Base-by-base conservation (phyloP, 2,888 invertebrate species). In the Vesta saturnalis region DNA sequence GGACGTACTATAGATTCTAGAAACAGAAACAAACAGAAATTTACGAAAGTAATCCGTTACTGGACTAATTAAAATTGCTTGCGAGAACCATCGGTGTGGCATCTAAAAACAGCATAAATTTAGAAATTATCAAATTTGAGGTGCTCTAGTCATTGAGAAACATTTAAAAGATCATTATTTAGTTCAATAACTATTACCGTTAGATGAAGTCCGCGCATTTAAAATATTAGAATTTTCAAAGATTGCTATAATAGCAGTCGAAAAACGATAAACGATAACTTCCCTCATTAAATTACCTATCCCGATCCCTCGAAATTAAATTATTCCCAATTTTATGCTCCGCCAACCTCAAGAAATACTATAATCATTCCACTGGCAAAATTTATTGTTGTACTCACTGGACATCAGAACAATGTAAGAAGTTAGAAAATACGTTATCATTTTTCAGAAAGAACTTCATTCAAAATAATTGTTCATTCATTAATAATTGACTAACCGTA, bases 181-280 rank as follows among this genome's bases (percentile, higher is more conserved):
- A 1, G 2, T 14, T 1, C 56, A 56, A n/a, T 14, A 56, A 55
- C 12, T 21, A 55, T n/a, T 21, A 55, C 19, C 19, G 1, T 55
- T 55, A 55, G 23, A 56, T 14, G 43, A 43, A 43, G 12, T 23
- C n/a, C n/a, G 23, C n/a, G 3, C 23, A 1, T 30, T 30, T 14
- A 30, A 56, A 56, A 30, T 56, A 10, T 30, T 56, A 8, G 23
- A 56, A 56, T 30, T 30, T n/a, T 56, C 56, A 56, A 56, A 56
- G 15, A 1, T 56, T 1, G 22, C 15, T n/a, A 56, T 30, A 56
- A 56, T 56, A 1, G 23, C 14, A 56, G 23, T 30, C 2, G 8
- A 21, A 2, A 15, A 56, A 56, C n/a, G n/a, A n/a, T n/a, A n/a
- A n/a, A 56, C 56, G 10, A 30, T 56, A 30, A 56, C 56, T 56